A percentile compares a stretch with the other conserved stretches of the same genome.
Evolutionary conservation across 2,113 vertebrate genomes (phyloP).

Genomic region (Leucopsar rothschildi): DNA sequence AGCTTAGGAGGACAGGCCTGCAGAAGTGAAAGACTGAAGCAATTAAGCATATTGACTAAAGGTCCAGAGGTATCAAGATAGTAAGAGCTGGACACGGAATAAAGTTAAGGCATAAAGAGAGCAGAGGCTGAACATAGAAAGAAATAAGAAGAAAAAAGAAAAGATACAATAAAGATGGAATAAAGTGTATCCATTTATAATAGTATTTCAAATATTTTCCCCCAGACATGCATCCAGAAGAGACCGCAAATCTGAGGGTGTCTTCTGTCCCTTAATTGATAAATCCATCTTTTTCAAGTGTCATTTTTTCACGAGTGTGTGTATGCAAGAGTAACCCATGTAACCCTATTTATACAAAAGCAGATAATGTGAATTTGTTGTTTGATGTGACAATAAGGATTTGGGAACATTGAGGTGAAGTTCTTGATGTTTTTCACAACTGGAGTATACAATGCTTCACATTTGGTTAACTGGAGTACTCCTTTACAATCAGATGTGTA

Average conservation of each 20-base stretch:
- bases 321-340: background rate
- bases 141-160: background rate
- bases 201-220: background rate
- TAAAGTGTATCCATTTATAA: background rate
- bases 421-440: background rate
- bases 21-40: background rate
- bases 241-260: background rate
- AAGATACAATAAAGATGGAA: background rate
- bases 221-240: fast-evolving
- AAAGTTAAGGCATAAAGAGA: background rate
- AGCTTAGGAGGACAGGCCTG: background rate
- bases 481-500: background rate
- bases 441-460: background rate
- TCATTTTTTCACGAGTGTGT: background rate
- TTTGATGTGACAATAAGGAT: background rate
- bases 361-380: background rate
- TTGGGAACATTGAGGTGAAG: background rate
- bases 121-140: background rate
- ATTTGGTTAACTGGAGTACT: background rate
- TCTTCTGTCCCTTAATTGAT: background rate
- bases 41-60: background rate
- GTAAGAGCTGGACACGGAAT: background rate
- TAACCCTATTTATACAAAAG: background rate
- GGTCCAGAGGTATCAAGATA: background rate
- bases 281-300: background rate